These are phyloP conservation scores for Diplosoma virens DNA, from an alignment of 23 tunicate genomes.

Conservation along the genomic window DNA sequence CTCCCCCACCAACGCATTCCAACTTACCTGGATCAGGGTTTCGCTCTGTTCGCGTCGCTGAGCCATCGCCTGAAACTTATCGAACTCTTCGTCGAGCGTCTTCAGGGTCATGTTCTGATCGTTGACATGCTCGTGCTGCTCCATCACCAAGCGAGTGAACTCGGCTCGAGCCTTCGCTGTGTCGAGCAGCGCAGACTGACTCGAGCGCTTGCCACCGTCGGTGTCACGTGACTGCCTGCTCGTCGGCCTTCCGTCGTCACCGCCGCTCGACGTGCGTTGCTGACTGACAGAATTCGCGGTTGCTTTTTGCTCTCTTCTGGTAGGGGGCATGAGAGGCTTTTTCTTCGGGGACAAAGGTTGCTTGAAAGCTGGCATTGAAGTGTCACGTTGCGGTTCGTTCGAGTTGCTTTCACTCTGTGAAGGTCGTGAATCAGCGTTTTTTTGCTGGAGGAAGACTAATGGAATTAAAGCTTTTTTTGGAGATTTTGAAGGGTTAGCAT, in stretches of 20 bases:
- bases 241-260: neutral
- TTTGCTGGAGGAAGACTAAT: neutral
- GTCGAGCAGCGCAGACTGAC: conserved; percentile 2
- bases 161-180: conserved; percentile 56
- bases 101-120: conserved; percentile 59
- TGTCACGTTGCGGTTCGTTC: neutral
- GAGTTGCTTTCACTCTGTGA: neutral
- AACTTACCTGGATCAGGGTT: conserved; percentile 7
- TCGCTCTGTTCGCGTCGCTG: conserved; percentile 30
- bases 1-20: no score
- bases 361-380: neutral
- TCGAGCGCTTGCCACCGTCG: neutral
- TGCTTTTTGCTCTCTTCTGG: neutral
- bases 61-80: conserved; percentile 42
- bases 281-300: neutral
- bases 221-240: neutral
- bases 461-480: conserved; percentile 26
- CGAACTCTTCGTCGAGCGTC: conserved; percentile 42
- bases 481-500: neutral
- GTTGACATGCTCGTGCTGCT: conserved; percentile 68
- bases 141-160: conserved; percentile 54
- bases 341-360: conserved; percentile 19
- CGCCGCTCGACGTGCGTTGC: neutral
- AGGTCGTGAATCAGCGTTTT: neutral
- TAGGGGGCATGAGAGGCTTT: conserved; percentile 48